Evolutionary conservation across 2,113 vertebrate genomes (phyloP).

Genomic region (Puntigrus tetrazona): DNA sequence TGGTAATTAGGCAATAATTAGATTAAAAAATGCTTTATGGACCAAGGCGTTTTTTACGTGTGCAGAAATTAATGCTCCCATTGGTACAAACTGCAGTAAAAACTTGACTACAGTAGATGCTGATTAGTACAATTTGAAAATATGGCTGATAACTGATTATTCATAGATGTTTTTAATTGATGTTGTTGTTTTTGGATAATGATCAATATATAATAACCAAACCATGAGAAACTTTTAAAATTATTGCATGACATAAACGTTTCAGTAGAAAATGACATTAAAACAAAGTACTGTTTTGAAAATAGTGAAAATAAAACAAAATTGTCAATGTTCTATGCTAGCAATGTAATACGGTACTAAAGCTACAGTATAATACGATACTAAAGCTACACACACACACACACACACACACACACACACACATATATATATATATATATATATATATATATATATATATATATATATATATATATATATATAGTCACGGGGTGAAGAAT

Average conservation of each 20-base stretch:
- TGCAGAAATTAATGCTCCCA: background rate
- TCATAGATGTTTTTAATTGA: too few relatives aligned
- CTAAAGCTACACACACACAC: background rate
- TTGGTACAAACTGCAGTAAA: background rate
- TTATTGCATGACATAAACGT: too few relatives aligned
- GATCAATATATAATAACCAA: background rate
- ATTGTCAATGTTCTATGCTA: background rate
- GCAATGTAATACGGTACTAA: background rate
- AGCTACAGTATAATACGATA: background rate
- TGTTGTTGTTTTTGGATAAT: background rate
- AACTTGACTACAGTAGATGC: background rate
- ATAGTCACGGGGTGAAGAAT: too few relatives aligned
- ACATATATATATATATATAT: background rate
- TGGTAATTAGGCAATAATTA: slow-evolving; percentile 3
- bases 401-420: too few relatives aligned
- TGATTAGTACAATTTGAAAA: background rate
- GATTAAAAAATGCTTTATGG: background rate
- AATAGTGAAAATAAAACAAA: background rate
- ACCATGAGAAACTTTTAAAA: background rate
- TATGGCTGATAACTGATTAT: background rate
- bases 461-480: too few relatives aligned
- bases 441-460: too few relatives aligned
- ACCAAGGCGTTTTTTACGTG: background rate
- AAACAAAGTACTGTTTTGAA: background rate
- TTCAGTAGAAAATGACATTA: too few relatives aligned